Percentiles rank a stretch among this genome's conserved stretches.
Conservation (phyloP, 1,140 invertebrate species). For the Lasioglossum baleicum region DNA sequence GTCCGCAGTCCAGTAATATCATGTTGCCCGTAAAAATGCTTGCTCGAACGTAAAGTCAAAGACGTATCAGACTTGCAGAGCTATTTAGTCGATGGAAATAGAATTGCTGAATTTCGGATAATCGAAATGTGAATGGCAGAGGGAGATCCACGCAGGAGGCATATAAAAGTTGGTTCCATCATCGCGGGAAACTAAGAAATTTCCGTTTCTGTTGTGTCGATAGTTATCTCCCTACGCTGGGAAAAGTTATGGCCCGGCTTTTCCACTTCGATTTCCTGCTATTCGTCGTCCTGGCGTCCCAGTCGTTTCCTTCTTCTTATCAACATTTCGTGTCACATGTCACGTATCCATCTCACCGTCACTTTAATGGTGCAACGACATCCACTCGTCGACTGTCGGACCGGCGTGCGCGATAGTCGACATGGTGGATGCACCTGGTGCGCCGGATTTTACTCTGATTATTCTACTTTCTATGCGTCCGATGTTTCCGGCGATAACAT, state of each 20-base stretch:
- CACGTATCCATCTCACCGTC: neutral
- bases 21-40: no score
- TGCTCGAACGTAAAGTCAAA: no score
- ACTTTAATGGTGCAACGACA: slow-evolving; percentile 15
- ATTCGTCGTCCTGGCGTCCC: slow-evolving; percentile 19
- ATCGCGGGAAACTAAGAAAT: neutral
- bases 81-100: no score
- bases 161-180: neutral
- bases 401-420: neutral
- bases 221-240: neutral
- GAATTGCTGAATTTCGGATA: no score
- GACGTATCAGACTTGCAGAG: no score
- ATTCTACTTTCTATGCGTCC: slow-evolving; percentile 17
- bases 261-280: slow-evolving; percentile 29
- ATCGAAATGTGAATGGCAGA: no score
- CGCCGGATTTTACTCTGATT: neutral
- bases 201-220: neutral
- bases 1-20: no score
- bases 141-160: neutral
- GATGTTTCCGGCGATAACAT: no score
- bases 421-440: neutral
- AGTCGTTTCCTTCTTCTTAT: slow-evolving; percentile 12
- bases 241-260: neutral
- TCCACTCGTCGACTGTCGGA: neutral
- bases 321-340: slow-evolving; percentile 7